Base-by-base conservation (phyloP, 2,888 invertebrate genomes). In the Melinopterus prodromus region DNA sequence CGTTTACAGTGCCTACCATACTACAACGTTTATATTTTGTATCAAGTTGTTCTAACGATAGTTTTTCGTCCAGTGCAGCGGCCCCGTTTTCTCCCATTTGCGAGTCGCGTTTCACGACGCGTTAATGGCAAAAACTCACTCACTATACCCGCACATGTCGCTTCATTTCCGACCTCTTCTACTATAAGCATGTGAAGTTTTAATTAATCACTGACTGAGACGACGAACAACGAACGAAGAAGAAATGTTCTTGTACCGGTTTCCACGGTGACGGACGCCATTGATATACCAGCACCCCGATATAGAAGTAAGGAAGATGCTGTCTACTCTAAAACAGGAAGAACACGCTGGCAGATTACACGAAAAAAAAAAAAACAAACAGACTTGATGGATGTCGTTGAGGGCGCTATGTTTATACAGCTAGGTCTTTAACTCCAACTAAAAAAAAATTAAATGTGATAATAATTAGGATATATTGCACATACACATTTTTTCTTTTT, bases 101-200 rank as follows among this genome's bases (percentile, higher is more conserved):
- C 53, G 12, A 7, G 53, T 53, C 53, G 53, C 53, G 53, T 53
- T 53, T 53, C 53, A 53, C 53, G 7, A 12, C 53, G 53, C 12
- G 53, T 12, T 53, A 53, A 53, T 53, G 53, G 53, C 53, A 53
- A 53, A 53, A 53, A 53, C 53, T 53, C 53, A 53, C 53, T 53
- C 53, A 53, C 53, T 53, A 53, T 53, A 53, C 53, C 12, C 7
- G 53, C 7, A 53, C 53, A 12, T 53, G 53, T 53, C 53, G 7
- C 53, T 53, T 53, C 53, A 53, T 53, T 53, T 53, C 53, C 53
- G 53, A 53, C 53, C 53, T 53, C 53, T 53, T 53, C 53, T 53
- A 7, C 2, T 53, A 53, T 53, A 53, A 53, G 53, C 5, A 53
- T 53, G 53, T 53, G 53, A 53, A 53, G 53, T 53, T 53, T 53